Conservation (phyloP, 2,113 vertebrate genomes). For the Glareola pratincola region DNA sequence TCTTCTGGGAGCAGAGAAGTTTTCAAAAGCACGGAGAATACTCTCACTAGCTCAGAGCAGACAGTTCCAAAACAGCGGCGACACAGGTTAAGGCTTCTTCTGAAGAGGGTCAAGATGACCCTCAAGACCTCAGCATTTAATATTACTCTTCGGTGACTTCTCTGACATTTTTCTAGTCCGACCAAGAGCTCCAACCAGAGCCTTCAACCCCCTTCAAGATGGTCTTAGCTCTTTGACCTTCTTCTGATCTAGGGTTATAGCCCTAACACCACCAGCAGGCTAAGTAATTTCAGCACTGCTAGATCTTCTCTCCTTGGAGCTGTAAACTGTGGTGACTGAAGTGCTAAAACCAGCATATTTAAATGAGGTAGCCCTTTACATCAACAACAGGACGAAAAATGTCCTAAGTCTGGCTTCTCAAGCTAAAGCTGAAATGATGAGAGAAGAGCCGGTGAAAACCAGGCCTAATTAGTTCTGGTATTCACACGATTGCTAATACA, state of each 20-base stretch:
- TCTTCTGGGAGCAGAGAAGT: not conserved
- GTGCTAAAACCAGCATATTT: not conserved
- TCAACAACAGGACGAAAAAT: not conserved
- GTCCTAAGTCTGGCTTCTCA: not conserved
- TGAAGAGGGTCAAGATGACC: not conserved
- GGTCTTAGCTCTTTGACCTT: not conserved
- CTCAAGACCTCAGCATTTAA: not conserved
- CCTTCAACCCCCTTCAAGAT: not conserved
- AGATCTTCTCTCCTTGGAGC: not conserved
- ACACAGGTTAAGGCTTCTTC: not conserved
- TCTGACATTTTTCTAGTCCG: not conserved
- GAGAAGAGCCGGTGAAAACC: not conserved
- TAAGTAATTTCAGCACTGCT: not conserved
- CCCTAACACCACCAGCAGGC: not conserved
- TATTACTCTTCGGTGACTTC: not conserved
- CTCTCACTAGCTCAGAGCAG: not conserved
- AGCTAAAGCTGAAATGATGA: not conserved
- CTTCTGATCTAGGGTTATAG: not conserved
- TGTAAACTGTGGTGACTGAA: not conserved
- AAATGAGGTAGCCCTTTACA: not conserved
- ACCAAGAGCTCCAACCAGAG: not conserved
- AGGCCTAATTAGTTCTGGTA: not conserved
- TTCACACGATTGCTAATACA: not conserved
- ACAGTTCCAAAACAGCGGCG: not conserved
- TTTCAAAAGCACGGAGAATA: not conserved